Evolutionary conservation across 2,113 vertebrate genomes (phyloP).

Genomic region (Asarcornis scutulata): DNA sequence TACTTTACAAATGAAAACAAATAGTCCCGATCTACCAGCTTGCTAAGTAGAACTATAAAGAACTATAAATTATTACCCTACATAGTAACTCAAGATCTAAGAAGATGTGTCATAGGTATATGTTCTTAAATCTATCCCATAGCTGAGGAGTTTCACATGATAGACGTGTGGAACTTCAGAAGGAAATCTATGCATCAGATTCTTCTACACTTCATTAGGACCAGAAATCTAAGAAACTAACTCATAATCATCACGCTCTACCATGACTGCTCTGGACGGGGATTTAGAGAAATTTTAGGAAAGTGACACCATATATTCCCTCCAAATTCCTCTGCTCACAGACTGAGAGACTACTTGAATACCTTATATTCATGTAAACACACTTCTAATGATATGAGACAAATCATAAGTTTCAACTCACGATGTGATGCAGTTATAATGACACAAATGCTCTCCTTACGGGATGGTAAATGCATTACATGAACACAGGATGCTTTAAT

Average conservation of each 20-base stretch:
- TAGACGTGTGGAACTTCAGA: neutral
- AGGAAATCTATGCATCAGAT: neutral
- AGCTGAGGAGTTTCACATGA: neutral
- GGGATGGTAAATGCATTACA: neutral
- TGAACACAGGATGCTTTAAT: neutral
- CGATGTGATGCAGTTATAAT: fast-evolving
- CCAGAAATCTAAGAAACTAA: neutral
- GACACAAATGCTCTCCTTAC: neutral
- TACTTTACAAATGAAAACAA: neutral
- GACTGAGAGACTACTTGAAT: neutral
- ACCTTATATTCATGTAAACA: neutral
- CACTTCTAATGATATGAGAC: neutral
- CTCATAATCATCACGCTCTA: neutral
- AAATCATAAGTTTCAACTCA: neutral
- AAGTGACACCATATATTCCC: neutral
- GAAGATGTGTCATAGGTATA: neutral
- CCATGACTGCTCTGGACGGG: neutral
- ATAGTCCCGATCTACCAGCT: neutral
- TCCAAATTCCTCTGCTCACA: neutral
- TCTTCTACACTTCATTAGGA: neutral
- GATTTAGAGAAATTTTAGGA: neutral
- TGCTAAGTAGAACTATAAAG: neutral
- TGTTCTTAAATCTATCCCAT: neutral
- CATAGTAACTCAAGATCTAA: neutral
- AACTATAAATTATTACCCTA: neutral